Base-by-base conservation (phyloP, 1,140 invertebrate species). In the Zaprionus vittiger region DNA sequence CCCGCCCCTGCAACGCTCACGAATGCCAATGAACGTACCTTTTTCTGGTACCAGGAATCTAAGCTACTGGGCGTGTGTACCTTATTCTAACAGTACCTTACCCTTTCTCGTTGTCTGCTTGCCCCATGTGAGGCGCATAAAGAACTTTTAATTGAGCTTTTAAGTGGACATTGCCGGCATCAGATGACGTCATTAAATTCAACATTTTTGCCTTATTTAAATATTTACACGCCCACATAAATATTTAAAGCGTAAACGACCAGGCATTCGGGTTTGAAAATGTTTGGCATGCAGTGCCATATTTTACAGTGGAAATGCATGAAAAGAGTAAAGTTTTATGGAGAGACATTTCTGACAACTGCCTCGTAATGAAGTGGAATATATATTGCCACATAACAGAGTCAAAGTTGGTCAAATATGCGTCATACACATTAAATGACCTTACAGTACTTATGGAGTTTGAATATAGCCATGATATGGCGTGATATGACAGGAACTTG, bases 231-330 rank as follows among this genome's bases (percentile, higher is more conserved):
- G n/a, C n/a, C 9, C 20, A 52, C 4, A 52, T 22, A 52, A 24
- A 52, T 20, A 14, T 22, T 52, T 52, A 14, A 12, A 14, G 47
- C 5, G 20, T 7, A 17, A 47, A 47, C 41, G n/a, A 17, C 41
- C 2, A 17, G 41, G n/a, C 41, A 47, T 11, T 47, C 41, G n/a
- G 20, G 47, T 52, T 24, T 4, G 47, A 52, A 24, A 20, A 52
- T 52, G 14, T 52, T 24, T 52, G 47, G 47, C 12, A 52, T 52
- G 47, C 20, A 52, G 47, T 52, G 47, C 24, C 47, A 52, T 52
- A 52, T 52, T 52, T 52, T 14, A 22, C 47, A 24, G 47, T 12
- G 4, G 47, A 24, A 52, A 17, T 17, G 7, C 20, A 52, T 6
- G 12, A 24, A 24, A 14, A 52, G 47, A 52, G 47, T 24, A 14